A percentile compares a stretch with the other conserved stretches of the same genome.
phyloP scores from a whole-genome alignment of 2,113 vertebrate genomes.

The Chaenogobius annularis region DNA sequence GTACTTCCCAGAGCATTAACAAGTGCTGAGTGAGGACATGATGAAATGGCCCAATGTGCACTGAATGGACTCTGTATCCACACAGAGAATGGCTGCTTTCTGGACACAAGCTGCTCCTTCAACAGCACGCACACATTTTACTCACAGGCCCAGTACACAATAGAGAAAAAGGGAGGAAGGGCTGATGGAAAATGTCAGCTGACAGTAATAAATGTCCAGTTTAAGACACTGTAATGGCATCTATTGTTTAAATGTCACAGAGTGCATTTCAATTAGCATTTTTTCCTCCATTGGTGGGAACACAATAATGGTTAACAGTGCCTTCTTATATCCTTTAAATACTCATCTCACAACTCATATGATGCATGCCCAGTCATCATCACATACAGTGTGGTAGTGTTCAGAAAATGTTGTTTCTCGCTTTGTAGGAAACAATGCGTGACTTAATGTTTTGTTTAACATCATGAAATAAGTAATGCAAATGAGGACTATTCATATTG shows the following conservation, averaged over 20 bases:
- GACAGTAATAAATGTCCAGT: constrained; percentile 30
- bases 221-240: constrained; percentile 15
- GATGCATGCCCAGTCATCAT: background rate
- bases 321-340: background rate
- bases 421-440: background rate
- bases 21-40: constrained; percentile 53
- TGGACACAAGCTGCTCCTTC: background rate
- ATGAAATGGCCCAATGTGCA: constrained; percentile 40
- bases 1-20: constrained; percentile 46
- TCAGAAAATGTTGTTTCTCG: background rate
- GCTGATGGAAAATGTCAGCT: constrained; percentile 21
- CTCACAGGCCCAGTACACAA: constrained; percentile 15
- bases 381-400: background rate
- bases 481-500: no score
- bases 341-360: background rate
- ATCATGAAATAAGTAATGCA: no score
- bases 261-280: background rate
- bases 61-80: constrained; percentile 40
- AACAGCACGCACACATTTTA: constrained; percentile 40
- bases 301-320: background rate
- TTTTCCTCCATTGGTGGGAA: background rate
- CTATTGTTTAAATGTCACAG: constrained; percentile 6
- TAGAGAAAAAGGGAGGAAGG: background rate
- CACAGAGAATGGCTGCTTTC: constrained; percentile 30
- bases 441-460: no score